phyloP scores from a whole-genome alignment of 2,888 invertebrate genomes.

The Drosophila buzzatii region DNA sequence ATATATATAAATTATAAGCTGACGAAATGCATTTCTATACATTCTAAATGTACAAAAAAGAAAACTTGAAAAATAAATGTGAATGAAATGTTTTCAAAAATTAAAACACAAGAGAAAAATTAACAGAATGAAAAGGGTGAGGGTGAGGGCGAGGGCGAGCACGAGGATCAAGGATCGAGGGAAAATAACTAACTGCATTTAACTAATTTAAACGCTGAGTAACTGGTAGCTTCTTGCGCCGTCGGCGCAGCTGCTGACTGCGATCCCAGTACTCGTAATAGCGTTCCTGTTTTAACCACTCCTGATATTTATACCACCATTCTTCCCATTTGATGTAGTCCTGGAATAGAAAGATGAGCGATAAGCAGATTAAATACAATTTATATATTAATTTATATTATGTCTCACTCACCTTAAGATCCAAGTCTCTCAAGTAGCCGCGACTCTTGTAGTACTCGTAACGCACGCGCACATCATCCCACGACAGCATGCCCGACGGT shows the following conservation, averaged over 20 bases:
- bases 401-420: conserved; percentile 80
- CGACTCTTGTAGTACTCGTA: conserved; percentile 96
- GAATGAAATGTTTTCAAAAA: conserved; percentile 20
- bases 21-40: conserved; percentile 70
- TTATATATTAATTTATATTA: background rate
- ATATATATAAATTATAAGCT: conserved; percentile 49
- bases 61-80: conserved; percentile 18
- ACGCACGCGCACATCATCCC: conserved; percentile 95
- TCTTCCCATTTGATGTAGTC: conserved; percentile 97
- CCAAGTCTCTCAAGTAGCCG: conserved; percentile 91
- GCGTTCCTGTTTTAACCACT: conserved; percentile 91
- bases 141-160: background rate
- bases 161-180: background rate
- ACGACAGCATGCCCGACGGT: conserved; percentile 90
- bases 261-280: conserved; percentile 86
- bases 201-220: conserved; percentile 84
- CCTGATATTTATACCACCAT: conserved; percentile 96
- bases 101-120: conserved; percentile 11
- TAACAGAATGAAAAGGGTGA: conserved; percentile 16
- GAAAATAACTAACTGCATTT: conserved; percentile 21
- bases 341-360: conserved; percentile 75
- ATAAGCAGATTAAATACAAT: background rate
- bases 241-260: conserved; percentile 84
- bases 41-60: conserved; percentile 70
- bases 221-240: conserved; percentile 85